Evolutionary conservation across 2,113 vertebrate species (phyloP).

Genomic region (Salvelinus fontinalis): DNA sequence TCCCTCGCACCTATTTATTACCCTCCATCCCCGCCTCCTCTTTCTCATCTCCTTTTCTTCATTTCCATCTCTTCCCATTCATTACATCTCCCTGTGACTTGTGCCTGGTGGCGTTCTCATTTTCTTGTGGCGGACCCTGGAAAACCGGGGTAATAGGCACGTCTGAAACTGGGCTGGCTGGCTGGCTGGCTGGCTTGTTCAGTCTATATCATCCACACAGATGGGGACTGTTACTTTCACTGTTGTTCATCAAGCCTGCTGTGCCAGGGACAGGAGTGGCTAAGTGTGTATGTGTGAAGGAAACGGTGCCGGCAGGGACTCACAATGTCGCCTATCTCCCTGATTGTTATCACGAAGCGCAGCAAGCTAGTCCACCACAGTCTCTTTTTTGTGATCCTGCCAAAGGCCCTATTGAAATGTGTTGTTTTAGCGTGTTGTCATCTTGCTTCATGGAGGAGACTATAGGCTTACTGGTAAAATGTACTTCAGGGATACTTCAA

Average conservation of each 20-base stretch:
- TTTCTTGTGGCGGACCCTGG: conserved; percentile 28
- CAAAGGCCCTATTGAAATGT: neutral
- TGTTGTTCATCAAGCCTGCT: conserved; percentile 2
- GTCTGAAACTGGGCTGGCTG: conserved; percentile 15
- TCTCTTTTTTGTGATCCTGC: neutral
- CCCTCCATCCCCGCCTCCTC: conserved; percentile 24
- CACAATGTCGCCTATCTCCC: too few species aligned
- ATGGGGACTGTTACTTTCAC: conserved; percentile 53
- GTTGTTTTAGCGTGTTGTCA: too few species aligned
- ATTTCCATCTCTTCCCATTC: conserved; percentile 38
- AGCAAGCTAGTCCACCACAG: too few species aligned
- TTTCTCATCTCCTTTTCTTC: conserved; percentile 20
- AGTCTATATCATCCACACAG: conserved; percentile 55
- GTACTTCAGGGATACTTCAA: too few species aligned
- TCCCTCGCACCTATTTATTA: conserved; percentile 21
- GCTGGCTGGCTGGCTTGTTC: conserved; percentile 51
- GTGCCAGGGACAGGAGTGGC: neutral
- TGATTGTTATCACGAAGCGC: too few species aligned
- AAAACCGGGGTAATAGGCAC: conserved; percentile 42
- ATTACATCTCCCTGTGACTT: conserved; percentile 10
- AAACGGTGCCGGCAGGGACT: neutral
- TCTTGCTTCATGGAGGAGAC: too few species aligned
- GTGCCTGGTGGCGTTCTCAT: conserved; percentile 38
- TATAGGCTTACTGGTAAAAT: too few species aligned
- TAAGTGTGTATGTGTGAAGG: neutral